Evolutionary conservation across 2,797 vertebrate genomes (phyloP).

Genomic region (Pitangus sulphuratus): DNA sequence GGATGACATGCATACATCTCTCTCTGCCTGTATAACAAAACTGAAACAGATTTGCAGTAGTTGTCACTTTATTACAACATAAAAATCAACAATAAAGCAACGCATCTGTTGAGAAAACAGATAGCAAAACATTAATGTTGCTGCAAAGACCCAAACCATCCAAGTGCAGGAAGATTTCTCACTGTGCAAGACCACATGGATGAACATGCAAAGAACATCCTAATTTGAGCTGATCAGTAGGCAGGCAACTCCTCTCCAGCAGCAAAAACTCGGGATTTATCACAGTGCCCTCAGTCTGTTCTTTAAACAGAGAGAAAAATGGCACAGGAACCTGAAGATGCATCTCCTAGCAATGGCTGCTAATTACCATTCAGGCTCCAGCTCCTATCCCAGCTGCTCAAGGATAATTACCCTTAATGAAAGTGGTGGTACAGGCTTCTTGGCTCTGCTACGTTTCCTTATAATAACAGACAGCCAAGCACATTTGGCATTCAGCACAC

Average conservation of each 20-base stretch:
- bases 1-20: not conserved
- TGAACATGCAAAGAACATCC: not conserved
- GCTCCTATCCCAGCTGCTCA: slow-evolving; percentile 50
- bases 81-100: not conserved
- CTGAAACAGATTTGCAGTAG: not conserved
- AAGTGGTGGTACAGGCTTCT: slow-evolving; percentile 51
- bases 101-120: not conserved
- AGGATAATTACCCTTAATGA: slow-evolving; percentile 62
- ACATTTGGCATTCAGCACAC: slow-evolving; percentile 49
- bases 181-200: not conserved
- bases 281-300: not conserved
- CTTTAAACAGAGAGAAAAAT: slow-evolving; percentile 36
- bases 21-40: not conserved
- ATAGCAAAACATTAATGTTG: not conserved
- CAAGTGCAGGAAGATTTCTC: not conserved
- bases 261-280: not conserved
- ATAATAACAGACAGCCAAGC: not conserved
- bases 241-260: not conserved
- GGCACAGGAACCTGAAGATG: slow-evolving; percentile 4
- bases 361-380: slow-evolving; percentile 48
- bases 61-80: not conserved
- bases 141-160: not conserved
- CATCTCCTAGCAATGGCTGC: slow-evolving; percentile 21
- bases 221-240: slow-evolving; percentile 1
- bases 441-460: slow-evolving; percentile 33